phyloP scores from a whole-genome alignment of 2,888 invertebrate species.

The Bellardia pandia region DNA sequence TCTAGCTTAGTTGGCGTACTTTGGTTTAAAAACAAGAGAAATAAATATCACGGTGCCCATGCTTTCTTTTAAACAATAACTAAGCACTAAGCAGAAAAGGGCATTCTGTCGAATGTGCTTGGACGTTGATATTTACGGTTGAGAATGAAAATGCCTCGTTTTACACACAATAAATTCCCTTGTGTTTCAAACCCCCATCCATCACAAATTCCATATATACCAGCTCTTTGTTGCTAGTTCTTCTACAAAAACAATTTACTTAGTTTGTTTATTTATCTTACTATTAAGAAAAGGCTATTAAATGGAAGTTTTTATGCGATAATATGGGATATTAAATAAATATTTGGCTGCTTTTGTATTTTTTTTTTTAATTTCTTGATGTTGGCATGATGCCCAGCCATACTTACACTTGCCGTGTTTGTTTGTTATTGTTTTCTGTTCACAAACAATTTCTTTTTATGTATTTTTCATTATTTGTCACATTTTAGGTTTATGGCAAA shows the following conservation, averaged over 20 bases:
- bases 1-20: no score
- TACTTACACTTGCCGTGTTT: slow-evolving; percentile 26
- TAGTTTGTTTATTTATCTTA: slow-evolving; percentile 46
- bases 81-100: no score
- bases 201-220: not conserved
- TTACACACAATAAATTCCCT: no score
- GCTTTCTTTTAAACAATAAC: no score
- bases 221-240: not conserved
- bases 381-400: slow-evolving; percentile 53
- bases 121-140: no score
- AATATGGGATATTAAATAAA: slow-evolving; percentile 48
- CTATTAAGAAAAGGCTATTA: slow-evolving; percentile 33
- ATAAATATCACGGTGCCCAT: no score
- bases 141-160: no score
- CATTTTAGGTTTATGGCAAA: slow-evolving; percentile 34
- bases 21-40: no score
- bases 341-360: slow-evolving; percentile 2
- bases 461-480: slow-evolving; percentile 55
- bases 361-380: not conserved
- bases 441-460: slow-evolving; percentile 44
- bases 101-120: no score
- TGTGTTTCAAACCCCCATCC: not conserved
- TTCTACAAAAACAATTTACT: not conserved
- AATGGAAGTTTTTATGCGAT: slow-evolving; percentile 58
- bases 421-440: not conserved